phyloP scores from a whole-genome alignment of 2,113 vertebrate genomes.

The Telmatochromis sp. region DNA sequence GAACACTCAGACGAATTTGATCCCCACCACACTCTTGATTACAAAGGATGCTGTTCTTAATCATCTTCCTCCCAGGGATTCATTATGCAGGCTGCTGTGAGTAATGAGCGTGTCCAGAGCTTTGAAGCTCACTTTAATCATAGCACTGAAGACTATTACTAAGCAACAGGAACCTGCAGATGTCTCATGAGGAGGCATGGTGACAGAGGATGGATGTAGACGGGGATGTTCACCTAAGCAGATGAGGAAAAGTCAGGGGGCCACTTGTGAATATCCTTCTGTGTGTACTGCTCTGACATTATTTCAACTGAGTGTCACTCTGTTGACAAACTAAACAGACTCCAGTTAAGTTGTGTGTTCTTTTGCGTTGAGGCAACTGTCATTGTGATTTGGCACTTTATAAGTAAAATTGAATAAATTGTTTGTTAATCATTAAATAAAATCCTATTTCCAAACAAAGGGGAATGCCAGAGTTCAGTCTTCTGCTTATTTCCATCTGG shows the following conservation, averaged over 20 bases:
- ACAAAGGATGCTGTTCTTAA: conserved; percentile 60
- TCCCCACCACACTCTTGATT: conserved; percentile 5
- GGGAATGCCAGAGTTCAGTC: background rate
- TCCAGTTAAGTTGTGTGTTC: background rate
- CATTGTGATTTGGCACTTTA: background rate
- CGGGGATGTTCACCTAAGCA: background rate
- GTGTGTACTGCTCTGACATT: background rate
- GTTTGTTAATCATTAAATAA: background rate
- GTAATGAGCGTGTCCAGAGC: conserved; percentile 70
- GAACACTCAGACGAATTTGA: background rate
- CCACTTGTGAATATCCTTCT: background rate
- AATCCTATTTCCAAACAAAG: background rate
- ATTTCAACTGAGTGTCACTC: background rate
- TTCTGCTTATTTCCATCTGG: background rate
- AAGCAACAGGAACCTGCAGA: conserved; percentile 74
- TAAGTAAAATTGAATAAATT: background rate
- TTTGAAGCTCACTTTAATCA: conserved; percentile 79
- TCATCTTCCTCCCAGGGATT: conserved; percentile 70
- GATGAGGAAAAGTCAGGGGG: background rate
- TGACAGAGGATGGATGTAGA: background rate
- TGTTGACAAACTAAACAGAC: background rate
- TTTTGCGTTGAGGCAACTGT: background rate
- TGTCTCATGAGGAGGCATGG: conserved; percentile 49
- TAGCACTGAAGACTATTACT: conserved; percentile 69
- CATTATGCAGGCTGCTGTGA: conserved; percentile 70